Evolutionary conservation across 2,888 invertebrate species (phyloP).

Genomic region (Polyommatus icarus): DNA sequence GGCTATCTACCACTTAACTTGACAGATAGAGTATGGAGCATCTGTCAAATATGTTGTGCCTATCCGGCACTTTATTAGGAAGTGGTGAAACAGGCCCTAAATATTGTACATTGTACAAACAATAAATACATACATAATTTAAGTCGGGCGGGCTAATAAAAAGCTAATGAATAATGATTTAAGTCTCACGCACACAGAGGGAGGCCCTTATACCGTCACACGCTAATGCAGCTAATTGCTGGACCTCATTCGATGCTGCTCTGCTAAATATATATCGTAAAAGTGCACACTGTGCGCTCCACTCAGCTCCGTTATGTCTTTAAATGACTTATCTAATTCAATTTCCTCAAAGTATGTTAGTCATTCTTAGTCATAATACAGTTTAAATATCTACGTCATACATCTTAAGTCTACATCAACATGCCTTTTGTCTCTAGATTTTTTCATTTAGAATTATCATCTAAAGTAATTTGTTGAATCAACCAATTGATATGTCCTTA

Average conservation of each 20-base stretch:
- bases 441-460: background rate
- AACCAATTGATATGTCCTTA: background rate
- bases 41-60: no score
- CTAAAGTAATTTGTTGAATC: slow-evolving; percentile 12
- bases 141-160: no score
- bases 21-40: no score
- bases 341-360: background rate
- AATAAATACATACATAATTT: no score
- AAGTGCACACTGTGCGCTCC: background rate
- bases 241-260: background rate
- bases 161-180: no score
- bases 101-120: no score
- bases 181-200: background rate
- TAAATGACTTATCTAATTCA: slow-evolving; percentile 11
- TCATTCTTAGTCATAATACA: background rate
- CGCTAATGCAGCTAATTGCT: background rate
- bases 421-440: background rate
- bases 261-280: background rate
- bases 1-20: no score
- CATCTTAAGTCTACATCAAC: background rate
- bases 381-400: background rate
- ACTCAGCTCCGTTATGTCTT: background rate
- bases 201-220: background rate
- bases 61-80: no score
- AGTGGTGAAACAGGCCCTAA: no score